Percentiles rank a stretch among this genome's conserved stretches.
phyloP scores from a whole-genome alignment of 2,113 vertebrate species.

The Zapornia atra region DNA sequence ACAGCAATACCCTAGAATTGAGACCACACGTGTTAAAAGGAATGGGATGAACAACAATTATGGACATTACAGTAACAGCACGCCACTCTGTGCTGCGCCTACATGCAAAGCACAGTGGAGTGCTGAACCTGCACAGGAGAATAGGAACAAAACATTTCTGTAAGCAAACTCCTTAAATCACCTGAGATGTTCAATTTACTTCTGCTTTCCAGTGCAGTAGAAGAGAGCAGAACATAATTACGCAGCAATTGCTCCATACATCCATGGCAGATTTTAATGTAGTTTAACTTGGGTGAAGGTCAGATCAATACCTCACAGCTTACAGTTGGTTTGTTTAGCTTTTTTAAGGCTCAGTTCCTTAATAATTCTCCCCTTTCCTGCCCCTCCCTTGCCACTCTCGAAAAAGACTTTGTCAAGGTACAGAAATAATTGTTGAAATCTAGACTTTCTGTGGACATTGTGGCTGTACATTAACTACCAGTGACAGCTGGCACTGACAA shows the following conservation, averaged over 20 bases:
- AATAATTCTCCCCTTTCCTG: constrained; percentile 4
- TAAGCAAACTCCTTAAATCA: not conserved
- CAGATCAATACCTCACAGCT: not conserved
- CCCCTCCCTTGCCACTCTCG: constrained; percentile 19
- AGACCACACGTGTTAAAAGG: not conserved
- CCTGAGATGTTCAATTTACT: not conserved
- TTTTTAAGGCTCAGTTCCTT: too few species aligned
- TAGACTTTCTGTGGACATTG: constrained; percentile 31
- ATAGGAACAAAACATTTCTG: not conserved
- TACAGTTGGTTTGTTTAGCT: not conserved
- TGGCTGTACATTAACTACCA: constrained; percentile 54
- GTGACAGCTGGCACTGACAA: not conserved
- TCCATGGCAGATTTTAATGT: not conserved
- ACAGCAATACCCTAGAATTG: not conserved
- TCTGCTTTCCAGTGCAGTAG: not conserved
- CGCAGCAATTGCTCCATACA: not conserved
- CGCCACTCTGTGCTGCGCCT: rapidly evolving
- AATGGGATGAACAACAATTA: not conserved
- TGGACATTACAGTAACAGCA: not conserved
- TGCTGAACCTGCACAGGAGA: not conserved
- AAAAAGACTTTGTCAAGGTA: constrained; percentile 18
- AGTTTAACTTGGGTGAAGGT: constrained; percentile 30
- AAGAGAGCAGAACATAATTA: not conserved
- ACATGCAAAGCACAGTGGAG: not conserved
- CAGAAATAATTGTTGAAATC: constrained; percentile 17